Evolutionary conservation across 2,888 invertebrate species (phyloP).

Genomic region (Masnerella sp.): DNA sequence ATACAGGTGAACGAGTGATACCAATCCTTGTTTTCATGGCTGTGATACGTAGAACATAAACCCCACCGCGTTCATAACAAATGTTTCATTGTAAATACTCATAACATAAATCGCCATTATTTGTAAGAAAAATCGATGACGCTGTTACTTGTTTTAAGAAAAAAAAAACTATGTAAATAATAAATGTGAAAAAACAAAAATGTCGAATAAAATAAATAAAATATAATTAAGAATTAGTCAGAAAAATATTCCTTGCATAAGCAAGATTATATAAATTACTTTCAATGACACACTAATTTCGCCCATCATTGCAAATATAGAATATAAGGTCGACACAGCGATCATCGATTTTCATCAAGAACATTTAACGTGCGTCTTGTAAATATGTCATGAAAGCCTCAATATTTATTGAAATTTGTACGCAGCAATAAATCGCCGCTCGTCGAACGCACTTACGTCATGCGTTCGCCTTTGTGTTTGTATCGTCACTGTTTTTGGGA

Average conservation of each 20-base stretch:
- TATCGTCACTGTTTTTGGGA: neutral
- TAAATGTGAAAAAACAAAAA: neutral
- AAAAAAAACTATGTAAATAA: neutral
- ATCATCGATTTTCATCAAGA: constrained; percentile 42
- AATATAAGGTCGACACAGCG: constrained; percentile 15
- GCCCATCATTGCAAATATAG: constrained; percentile 14
- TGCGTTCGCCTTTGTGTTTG: no score
- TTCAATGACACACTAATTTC: constrained; percentile 24
- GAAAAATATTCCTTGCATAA: constrained; percentile 6
- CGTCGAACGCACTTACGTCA: no score
- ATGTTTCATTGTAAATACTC: constrained; percentile 20
- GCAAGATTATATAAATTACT: constrained; percentile 10
- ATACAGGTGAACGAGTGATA: constrained; percentile 21
- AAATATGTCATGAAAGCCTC: constrained; percentile 41
- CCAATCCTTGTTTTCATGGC: constrained; percentile 25
- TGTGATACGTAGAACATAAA: constrained; percentile 37
- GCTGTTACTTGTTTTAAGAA: no score
- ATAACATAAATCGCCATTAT: constrained; percentile 4
- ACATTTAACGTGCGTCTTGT: constrained; percentile 27
- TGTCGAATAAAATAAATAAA: neutral
- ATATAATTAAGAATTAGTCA: neutral
- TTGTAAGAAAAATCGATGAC: constrained; percentile 11
- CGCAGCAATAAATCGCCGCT: neutral
- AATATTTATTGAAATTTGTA: neutral
- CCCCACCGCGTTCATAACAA: constrained; percentile 21